These are phyloP conservation scores for Strigamia maritima DNA, from an alignment of 2,888 invertebrate species.

Conservation along the genomic window DNA sequence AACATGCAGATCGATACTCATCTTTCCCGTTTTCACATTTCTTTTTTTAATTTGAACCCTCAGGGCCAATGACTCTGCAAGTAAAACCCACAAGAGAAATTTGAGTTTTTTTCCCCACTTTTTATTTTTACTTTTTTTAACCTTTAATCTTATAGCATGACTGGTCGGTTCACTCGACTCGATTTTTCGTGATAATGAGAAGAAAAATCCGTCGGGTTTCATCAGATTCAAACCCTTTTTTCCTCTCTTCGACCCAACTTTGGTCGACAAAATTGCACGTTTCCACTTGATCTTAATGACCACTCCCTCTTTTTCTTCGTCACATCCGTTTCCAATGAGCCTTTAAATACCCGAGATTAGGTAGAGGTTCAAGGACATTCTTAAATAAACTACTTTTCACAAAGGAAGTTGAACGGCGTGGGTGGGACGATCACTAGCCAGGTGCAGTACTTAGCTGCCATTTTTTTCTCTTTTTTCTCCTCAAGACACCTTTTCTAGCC, in stretches of 20 bases:
- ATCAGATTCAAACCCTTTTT: background rate
- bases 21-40: background rate
- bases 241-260: background rate
- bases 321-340: conserved; percentile 21
- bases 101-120: background rate
- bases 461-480: background rate
- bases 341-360: conserved; percentile 8
- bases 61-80: conserved; percentile 12
- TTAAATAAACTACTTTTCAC: background rate
- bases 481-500: background rate
- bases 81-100: background rate
- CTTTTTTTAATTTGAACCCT: background rate
- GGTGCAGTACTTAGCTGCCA: conserved; percentile 20
- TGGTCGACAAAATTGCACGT: background rate
- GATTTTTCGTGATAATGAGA: conserved; percentile 21
- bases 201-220: background rate
- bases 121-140: background rate
- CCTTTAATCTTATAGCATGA: conserved; percentile 24
- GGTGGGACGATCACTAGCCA: conserved; percentile 14
- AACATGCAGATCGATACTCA: conserved; percentile 1
- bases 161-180: conserved; percentile 17
- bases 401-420: conserved; percentile 11
- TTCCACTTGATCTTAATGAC: background rate
- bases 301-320: conserved; percentile 6
- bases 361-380: background rate